Base-by-base conservation (phyloP, 1,140 invertebrate species). In the Caerostris darwini region DNA sequence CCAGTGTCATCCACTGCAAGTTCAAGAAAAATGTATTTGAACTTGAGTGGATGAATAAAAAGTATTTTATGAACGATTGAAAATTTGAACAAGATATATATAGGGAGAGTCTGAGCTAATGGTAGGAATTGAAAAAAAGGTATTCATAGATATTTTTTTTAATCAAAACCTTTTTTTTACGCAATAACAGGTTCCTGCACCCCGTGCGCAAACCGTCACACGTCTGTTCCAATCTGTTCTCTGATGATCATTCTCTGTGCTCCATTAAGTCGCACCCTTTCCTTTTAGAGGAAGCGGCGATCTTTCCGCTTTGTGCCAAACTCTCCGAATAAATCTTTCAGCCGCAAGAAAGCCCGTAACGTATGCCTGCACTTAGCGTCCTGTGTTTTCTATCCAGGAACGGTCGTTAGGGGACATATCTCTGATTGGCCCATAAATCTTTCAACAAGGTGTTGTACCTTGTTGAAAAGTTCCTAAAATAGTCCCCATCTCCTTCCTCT, bases 351-450 rank as follows among this genome's bases (percentile, higher is more conserved):
- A 8, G 3, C 58, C 19, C 12, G 56, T 86, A 59, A 59, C 56
- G 17, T 86, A 86, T 61, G 10, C 58, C 19, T n/a, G 56, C 58
- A 56, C 56, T 58, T 58, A 61, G 7, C 34, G 58, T 58, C 56
- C 3, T 10, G 56, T 57, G 83, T 86, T 86, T 59, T 57, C 81
- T 12, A 5, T 58, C 58, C 58, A 34, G 19, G 10, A 10, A 56
- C 14, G 58, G 83, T 61, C 83, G 83, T 86, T 86, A 61, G 58
- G 83, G 83, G n/a, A 10, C n/a, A 61, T 19, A 59, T 19, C 17
- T 12, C 83, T 86, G 83, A 86, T 86, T 86, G 83, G 5, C 56
- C 19, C 83, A 64, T 86, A 86, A 86, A 86, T 86, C 83, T 86
- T 17, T 34, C 19, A 10, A 54, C 81, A 17, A 56, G n/a, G n/a